Evolutionary conservation across 1,140 invertebrate genomes (phyloP).

Genomic region (Lordiphosa mommai): DNA sequence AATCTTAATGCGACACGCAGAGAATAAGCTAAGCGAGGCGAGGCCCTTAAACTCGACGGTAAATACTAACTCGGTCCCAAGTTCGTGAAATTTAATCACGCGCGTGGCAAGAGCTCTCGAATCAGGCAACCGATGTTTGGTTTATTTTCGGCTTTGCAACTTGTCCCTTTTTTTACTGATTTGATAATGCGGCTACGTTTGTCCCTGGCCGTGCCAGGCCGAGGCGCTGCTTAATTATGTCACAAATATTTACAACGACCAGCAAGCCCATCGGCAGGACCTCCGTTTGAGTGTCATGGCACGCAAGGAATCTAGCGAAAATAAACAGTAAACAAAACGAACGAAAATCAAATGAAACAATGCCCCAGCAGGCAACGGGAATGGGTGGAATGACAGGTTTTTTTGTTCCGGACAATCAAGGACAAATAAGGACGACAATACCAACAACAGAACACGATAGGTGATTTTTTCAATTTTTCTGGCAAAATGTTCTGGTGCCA

Average conservation of each 20-base stretch:
- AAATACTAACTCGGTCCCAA: conserved; percentile 35
- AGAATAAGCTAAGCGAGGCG: conserved; percentile 42
- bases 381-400: neutral
- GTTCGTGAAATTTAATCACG: conserved; percentile 69
- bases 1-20: conserved; percentile 65
- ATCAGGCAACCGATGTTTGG: conserved; percentile 51
- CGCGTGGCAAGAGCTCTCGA: conserved; percentile 45
- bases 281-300: conserved; percentile 47
- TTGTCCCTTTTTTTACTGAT: conserved; percentile 45
- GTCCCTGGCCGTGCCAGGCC: conserved; percentile 37
- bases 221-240: conserved; percentile 66
- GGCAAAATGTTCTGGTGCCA: no score
- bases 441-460: neutral
- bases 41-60: conserved; percentile 50
- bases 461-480: no score
- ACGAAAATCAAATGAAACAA: conserved; percentile 62
- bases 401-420: conserved; percentile 50
- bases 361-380: neutral
- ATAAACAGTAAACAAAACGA: conserved; percentile 39
- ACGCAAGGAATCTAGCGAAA: conserved; percentile 61
- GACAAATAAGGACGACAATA: conserved; percentile 58
- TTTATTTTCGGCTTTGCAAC: conserved; percentile 66
- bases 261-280: conserved; percentile 28
- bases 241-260: conserved; percentile 72
- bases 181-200: conserved; percentile 42